phyloP scores from a whole-genome alignment of 2,888 invertebrate species.

The Tuberolachnus salignus region DNA sequence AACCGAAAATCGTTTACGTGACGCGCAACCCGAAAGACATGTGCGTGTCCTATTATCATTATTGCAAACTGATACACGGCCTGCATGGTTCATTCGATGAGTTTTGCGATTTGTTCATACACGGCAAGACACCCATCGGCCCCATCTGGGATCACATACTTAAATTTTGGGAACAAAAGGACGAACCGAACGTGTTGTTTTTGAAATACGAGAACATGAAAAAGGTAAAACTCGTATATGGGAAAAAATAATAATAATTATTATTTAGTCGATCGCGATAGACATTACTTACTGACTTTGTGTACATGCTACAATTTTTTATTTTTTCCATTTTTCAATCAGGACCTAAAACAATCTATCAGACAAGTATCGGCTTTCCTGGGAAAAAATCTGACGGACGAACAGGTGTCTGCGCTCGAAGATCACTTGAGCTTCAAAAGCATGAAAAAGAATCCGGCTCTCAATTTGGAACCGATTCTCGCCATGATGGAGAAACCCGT shows the following conservation, averaged over 20 bases:
- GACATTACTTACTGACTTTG: neutral
- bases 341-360: constrained; percentile 73
- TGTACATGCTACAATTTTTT: too few relatives aligned
- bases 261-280: neutral
- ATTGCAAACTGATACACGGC: constrained; percentile 76
- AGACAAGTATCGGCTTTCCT: constrained; percentile 75
- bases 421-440: constrained; percentile 79
- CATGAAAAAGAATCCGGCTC: constrained; percentile 81
- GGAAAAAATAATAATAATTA: neutral
- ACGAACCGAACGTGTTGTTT: constrained; percentile 76
- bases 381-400: constrained; percentile 70
- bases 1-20: constrained; percentile 84
- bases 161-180: constrained; percentile 69
- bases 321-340: too few relatives aligned
- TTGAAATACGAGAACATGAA: constrained; percentile 85
- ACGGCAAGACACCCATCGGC: constrained; percentile 65
- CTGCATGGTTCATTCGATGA: constrained; percentile 72
- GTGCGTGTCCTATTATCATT: constrained; percentile 86
- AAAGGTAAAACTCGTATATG: constrained; percentile 61
- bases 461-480: constrained; percentile 72
- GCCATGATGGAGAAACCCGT: constrained; percentile 66
- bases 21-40: constrained; percentile 89
- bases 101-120: constrained; percentile 76
- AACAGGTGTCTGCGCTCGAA: constrained; percentile 72
- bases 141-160: constrained; percentile 71